Percentiles rank a stretch among this genome's conserved stretches.
These are phyloP conservation scores for Chaetodon trifascialis DNA, from an alignment of 2,113 vertebrate species.

Conservation along the genomic window DNA sequence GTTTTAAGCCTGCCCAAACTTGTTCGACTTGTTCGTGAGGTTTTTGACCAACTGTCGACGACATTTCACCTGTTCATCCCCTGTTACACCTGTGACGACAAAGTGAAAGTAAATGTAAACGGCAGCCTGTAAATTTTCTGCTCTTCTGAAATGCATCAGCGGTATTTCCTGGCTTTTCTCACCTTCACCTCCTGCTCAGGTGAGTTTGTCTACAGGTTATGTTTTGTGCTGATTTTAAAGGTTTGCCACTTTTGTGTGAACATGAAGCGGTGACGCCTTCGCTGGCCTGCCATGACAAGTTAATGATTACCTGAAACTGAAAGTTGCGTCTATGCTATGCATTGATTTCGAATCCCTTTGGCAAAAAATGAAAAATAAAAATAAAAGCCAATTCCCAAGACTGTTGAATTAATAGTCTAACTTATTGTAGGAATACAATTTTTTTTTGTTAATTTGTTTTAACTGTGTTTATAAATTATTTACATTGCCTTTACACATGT, in stretches of 20 bases:
- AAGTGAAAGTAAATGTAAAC: conserved; percentile 1
- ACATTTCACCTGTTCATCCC: too few species aligned
- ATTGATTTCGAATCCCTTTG: too few species aligned
- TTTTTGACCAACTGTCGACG: rapidly evolving
- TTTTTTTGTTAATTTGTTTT: too few species aligned
- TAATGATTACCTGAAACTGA: too few species aligned
- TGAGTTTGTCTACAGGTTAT: conserved; percentile 21
- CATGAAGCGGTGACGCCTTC: neutral
- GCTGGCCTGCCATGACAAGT: too few species aligned
- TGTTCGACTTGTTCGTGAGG: neutral
- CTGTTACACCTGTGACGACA: rapidly evolving
- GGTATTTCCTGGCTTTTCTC: neutral
- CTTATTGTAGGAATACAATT: too few species aligned
- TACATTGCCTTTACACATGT: neutral
- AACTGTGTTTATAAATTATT: too few species aligned
- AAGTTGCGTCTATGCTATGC: too few species aligned
- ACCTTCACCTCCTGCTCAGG: neutral
- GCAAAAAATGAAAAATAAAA: too few species aligned
- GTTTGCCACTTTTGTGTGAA: neutral
- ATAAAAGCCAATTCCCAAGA: too few species aligned
- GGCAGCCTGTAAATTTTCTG: neutral
- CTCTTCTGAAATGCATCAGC: conserved; percentile 13
- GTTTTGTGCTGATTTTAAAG: neutral
- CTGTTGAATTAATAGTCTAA: too few species aligned
- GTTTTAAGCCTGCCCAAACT: neutral